Conservation (phyloP, 2,888 invertebrate genomes). For the Campopleginae sp. region DNA sequence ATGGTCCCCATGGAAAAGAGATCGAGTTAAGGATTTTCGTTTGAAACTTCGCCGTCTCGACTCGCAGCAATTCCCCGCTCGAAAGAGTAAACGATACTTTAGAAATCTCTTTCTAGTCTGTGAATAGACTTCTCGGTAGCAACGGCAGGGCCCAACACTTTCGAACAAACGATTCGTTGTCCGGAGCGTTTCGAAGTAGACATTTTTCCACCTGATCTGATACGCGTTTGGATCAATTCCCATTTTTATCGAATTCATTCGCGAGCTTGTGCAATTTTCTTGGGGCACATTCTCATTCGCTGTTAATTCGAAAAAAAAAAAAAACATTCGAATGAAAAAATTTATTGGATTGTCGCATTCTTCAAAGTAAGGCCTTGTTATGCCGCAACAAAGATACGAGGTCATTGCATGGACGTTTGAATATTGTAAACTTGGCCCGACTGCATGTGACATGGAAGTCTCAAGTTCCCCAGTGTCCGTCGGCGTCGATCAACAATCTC, state of each 20-base stretch:
- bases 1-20: constrained; percentile 27
- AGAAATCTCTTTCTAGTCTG: constrained; percentile 26
- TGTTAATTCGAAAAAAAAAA: background rate
- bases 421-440: constrained; percentile 46
- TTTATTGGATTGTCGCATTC: constrained; percentile 31
- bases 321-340: too few species aligned
- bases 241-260: background rate
- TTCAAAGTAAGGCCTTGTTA: constrained; percentile 27
- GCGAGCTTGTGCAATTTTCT: background rate
- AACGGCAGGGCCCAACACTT: constrained; percentile 6
- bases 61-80: constrained; percentile 15
- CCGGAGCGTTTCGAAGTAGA: constrained; percentile 7
- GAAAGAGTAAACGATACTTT: constrained; percentile 60
- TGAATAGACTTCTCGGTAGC: constrained; percentile 46
- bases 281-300: background rate
- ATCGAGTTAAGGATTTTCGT: constrained; percentile 46
- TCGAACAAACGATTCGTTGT: constrained; percentile 56
- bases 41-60: constrained; percentile 17
- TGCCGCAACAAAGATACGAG: constrained; percentile 8
- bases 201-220: constrained; percentile 40
- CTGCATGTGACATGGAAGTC: constrained; percentile 11
- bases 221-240: background rate
- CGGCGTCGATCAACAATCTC: constrained; percentile 46
- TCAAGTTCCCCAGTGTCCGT: constrained; percentile 23
- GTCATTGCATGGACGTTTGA: constrained; percentile 48